Evolutionary conservation across 2,888 invertebrate species (phyloP), one percentile per base, ranked within the genome.

Genomic region (Oscheius sp.): DNA sequence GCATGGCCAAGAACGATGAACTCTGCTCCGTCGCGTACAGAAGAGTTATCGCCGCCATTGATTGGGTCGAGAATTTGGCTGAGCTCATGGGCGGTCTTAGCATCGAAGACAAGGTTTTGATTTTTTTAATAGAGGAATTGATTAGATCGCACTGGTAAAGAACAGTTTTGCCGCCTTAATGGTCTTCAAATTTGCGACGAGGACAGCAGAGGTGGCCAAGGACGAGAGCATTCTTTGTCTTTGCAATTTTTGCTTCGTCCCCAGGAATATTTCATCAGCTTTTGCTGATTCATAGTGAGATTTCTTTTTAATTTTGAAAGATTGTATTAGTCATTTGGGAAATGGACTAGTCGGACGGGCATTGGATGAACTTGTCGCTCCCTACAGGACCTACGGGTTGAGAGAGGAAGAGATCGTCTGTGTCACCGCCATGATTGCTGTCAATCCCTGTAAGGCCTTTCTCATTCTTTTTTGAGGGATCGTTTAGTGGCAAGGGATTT

Each of bases 181-280:
- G 76, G 76, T 84, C n/a, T 84, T 83, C 72, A 82, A 81, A 50
- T 76, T 78, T 42, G 71, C 82, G 25, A 79, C 82, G 15, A 55
- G 80, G 34, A 83, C 83, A 6, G 81, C 83, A 6, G 74, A 78
- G 55, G 78, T 76, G 2, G 79, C 81, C 10, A 58, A 74, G 23
- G 79, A 84, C 42, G 58, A 72, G 4, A 72, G 84, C 55, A 74
- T 84, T 23, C 69, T 84, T 3, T 84, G 84, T 65, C 66, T 84
- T 0, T 84, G 84, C 71, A 84, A 84, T 63, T 84, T 84, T 69
- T 78, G 83, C 6, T 84, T 76, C 63, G 83, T 84, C 4, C 84
- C 84, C 15, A 65, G 83, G n/a, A 77, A 84, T 63, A 82, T 84
- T 45, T 78, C 80, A 8, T 81, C 78, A 37, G 76, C 78, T n/a